phyloP scores from a whole-genome alignment of 92 coral and sea anemone genomes.

The Epizoanthus stellaris region DNA sequence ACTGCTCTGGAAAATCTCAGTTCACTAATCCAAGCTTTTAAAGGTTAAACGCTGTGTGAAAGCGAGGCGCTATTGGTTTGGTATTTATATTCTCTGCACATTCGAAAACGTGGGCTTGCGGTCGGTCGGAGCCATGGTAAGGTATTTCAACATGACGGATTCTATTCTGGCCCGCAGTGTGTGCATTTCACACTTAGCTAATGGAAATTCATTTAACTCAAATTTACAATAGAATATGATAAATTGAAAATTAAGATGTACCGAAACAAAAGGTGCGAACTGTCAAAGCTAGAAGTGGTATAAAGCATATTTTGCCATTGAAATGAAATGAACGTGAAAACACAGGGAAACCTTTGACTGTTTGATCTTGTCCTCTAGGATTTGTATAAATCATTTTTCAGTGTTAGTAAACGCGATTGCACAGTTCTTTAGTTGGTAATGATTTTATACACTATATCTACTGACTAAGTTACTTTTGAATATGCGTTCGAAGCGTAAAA shows the following conservation, averaged over 20 bases:
- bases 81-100: background rate
- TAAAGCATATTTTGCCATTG: background rate
- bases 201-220: conserved; percentile 35
- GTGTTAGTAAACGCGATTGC: too few relatives aligned
- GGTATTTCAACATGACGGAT: conserved; percentile 7
- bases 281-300: conserved; percentile 1
- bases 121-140: background rate
- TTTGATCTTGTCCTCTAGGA: too few relatives aligned
- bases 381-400: too few relatives aligned
- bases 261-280: conserved; percentile 40
- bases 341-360: too few relatives aligned
- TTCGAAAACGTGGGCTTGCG: background rate
- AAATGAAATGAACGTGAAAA: too few relatives aligned
- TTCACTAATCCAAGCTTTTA: conserved; percentile 27
- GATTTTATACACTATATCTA: too few relatives aligned
- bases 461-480: too few relatives aligned
- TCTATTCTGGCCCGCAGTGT: conserved; percentile 22
- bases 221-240: conserved; percentile 24
- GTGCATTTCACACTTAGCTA: conserved; percentile 40
- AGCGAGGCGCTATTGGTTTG: background rate
- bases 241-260: conserved; percentile 43
- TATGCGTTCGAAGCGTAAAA: too few relatives aligned
- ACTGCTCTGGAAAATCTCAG: conserved; percentile 33
- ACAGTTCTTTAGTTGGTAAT: too few relatives aligned
- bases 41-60: conserved; percentile 17